Base-by-base conservation (phyloP, 37 sponge, comb jelly and placozoan species). In the Crambe crambe region DNA sequence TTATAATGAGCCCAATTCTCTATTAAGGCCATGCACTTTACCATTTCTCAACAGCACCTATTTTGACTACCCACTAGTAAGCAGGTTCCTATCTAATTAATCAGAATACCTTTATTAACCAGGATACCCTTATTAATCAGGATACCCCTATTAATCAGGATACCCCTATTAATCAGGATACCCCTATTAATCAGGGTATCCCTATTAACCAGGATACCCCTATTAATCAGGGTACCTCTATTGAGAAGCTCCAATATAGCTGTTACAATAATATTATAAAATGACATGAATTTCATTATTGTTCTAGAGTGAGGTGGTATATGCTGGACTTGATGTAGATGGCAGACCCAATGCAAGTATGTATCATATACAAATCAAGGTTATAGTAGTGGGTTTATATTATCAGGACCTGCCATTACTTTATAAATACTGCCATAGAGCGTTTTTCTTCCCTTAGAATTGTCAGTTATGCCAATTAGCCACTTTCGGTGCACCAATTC, bases 291-390 rank as follows among this genome's bases (percentile, higher is more conserved):
- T 18, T 58, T 9, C 10, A 30, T 58, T 20, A 4, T 27, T 17
- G 15, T 42, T 37, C 21, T 37, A 83, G 76, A 42, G 37, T 43
- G 82, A 86, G 42, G 38, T 36, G 36, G 75, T 80, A 30, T 86
- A 68, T 80, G 87, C 87, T 56, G 87, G 87, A 10, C 80, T 80
- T 74, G 82, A 86, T 47, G 59, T 43, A 5, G 38, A 36, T 32
- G 51, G 22, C 38, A 72, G 40, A 3, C 40, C 58, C 15, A 80
- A 66, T 56, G 75, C 51, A 80, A 67, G 87, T 86, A 72, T 30
- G 37, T 37, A 62, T 23, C 12, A 62, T 29, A 9, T 30, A 23
- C n/a, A n/a, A n/a, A n/a, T n/a, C n/a, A n/a, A n/a, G n/a, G n/a
- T n/a, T n/a, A n/a, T n/a, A n/a, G n/a, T n/a, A n/a, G n/a, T n/a